phyloP scores from a whole-genome alignment of 2,888 invertebrate genomes.

The Pharmacophagus antenor region DNA sequence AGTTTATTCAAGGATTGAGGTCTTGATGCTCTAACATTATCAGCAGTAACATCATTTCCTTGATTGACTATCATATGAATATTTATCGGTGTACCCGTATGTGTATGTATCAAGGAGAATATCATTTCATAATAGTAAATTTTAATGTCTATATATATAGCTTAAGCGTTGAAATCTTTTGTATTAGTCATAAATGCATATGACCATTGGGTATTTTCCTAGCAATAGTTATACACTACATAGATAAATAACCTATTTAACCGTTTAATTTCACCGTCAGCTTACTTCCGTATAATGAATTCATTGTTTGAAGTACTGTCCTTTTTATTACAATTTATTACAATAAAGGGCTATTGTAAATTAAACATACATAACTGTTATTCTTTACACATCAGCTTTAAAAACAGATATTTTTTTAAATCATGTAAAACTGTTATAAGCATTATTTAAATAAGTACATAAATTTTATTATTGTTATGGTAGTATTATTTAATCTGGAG shows the following conservation, averaged over 20 bases:
- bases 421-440: no score
- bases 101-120: not conserved
- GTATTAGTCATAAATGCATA: slow-evolving; percentile 32
- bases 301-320: not conserved
- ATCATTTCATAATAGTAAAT: not conserved
- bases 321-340: no score
- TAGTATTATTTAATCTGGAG: no score
- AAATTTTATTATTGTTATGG: no score
- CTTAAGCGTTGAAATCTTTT: slow-evolving; percentile 62
- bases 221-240: not conserved
- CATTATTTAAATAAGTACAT: no score
- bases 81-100: no score
- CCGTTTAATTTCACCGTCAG: no score
- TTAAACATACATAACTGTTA: not conserved
- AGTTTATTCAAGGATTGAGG: not conserved
- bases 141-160: not conserved
- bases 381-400: no score
- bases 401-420: no score
- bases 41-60: not conserved
- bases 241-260: not conserved
- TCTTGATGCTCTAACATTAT: not conserved
- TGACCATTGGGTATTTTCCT: not conserved
- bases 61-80: no score
- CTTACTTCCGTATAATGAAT: no score
- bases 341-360: not conserved